A percentile compares a stretch with the other conserved stretches of the same genome.
Conservation (phyloP, 2,888 invertebrate genomes). For the Orchestes rusci region DNA sequence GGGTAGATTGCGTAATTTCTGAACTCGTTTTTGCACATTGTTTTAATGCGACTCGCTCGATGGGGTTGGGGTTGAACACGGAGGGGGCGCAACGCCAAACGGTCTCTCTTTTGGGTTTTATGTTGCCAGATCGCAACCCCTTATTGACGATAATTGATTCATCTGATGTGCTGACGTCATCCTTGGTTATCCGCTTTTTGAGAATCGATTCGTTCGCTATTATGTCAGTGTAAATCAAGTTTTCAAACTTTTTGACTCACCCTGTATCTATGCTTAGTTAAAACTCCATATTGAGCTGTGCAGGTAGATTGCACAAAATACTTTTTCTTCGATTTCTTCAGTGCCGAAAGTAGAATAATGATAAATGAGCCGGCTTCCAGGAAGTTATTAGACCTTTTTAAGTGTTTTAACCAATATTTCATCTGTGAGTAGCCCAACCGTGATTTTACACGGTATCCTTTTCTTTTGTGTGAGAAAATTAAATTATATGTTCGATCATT, state of each 20-base stretch:
- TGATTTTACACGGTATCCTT: slow-evolving; percentile 20
- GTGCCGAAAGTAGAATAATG: too few species aligned
- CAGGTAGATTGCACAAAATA: too few species aligned
- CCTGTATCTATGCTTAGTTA: too few species aligned
- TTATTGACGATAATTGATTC: slow-evolving; percentile 30
- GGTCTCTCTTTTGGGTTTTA: too few species aligned
- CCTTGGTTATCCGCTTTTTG: slow-evolving; percentile 29
- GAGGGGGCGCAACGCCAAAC: slow-evolving; percentile 27
- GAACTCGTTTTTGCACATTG: slow-evolving; percentile 35
- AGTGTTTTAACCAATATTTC: slow-evolving; percentile 20
- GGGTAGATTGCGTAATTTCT: slow-evolving; percentile 32
- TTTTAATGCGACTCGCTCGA: slow-evolving; percentile 30
- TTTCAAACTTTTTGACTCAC: too few species aligned
- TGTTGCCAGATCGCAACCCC: slow-evolving; percentile 19
- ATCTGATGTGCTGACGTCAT: slow-evolving; percentile 33
- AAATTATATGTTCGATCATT: slow-evolving; percentile 19
- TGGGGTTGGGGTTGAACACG: slow-evolving; percentile 24
- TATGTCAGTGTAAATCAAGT: too few species aligned
- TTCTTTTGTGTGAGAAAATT: slow-evolving; percentile 19
- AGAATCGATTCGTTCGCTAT: slow-evolving; percentile 13
- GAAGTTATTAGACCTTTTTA: slow-evolving; percentile 22
- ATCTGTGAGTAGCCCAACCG: slow-evolving; percentile 15
- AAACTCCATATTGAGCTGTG: too few species aligned
- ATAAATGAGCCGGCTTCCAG: slow-evolving; percentile 10
- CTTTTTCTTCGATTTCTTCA: too few species aligned